Base-by-base conservation (phyloP, 2,113 vertebrate genomes). In the Coregonus clupeaformis region DNA sequence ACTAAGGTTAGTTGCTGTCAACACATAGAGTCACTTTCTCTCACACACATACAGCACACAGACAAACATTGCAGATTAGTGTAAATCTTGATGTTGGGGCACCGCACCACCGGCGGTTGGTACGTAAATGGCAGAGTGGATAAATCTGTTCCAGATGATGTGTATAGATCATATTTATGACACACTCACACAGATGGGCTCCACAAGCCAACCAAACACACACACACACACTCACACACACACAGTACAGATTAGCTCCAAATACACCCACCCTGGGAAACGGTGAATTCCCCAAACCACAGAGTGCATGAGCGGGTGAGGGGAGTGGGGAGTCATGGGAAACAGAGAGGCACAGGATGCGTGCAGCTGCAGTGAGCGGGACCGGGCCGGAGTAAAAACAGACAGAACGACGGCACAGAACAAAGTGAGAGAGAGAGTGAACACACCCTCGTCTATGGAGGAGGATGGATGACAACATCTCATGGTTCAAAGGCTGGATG, bases 221-320 rank as follows among this genome's bases (percentile, higher is more conserved):
- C n/a, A n/a, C 18, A 55, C 57, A 63, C 65, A 67, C 32, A 66
- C 29, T 20, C 59, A 66, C 60, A n/a, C 14, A 59, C 73, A 75
- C 71, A 82, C 36, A 78, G 36, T 81, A 80, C 80, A 89, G 82
- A 89, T 82, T 85, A 90, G 84, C 84, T 87, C 89, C 86, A 87
- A 92, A 92, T 92, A 91, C 87, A 92, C 89, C 78, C 84, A 84
- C 86, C 86, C 82, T 91, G 91, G 89, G 89, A 91, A 92, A 90
- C 88, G 89, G 91, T 93, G 89, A 92, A 92, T 94, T 94, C 92
- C 92, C 91, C 90, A 82, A 84, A 91, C 92, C 93, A 72, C 92
- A 92, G 90, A 92, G 88, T 89, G 92, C 91, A 91, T 80, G 84
- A 85, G 85, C 89, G 91, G 88, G 90, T 91, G 89, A 92, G 87